Evolutionary conservation across 2,888 invertebrate genomes (phyloP), one percentile per base, ranked within the genome.

Genomic region (Sipha maydis): DNA sequence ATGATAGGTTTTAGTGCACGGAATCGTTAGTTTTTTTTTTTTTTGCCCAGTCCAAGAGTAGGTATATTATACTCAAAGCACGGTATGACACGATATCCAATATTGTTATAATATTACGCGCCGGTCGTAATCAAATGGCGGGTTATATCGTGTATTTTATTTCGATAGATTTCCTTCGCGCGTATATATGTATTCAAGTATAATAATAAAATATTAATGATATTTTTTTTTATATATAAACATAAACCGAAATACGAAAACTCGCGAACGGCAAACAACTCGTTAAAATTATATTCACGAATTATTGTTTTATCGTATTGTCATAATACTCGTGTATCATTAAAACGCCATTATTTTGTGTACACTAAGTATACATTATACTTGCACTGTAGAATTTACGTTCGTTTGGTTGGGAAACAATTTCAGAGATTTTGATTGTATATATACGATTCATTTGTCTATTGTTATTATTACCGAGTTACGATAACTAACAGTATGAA

Each of bases 1-100:
- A 88, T 88, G 61, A 88, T 88, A 80, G 86, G 86, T 80, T 88
- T 88, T 88, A 88, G 79, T 41, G 73, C 86, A 88, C 86, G 80
- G 73, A 88, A 88, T 80, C 73, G 86, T 80, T 88, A 80, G 75
- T 41, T 77, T 85, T 75, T 61, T 41, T 61, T 61, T 41, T 61
- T 75, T 38, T 61, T 11, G 31, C 14, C 19, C 71, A 73, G 71
- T n/a, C 83, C 48, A 71, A 83, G 83, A 83, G 83, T 73, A 54
- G 21, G 21, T 31, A 75, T 19, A 38, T 8, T 75, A n/a, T 41
- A 31, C 85, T 77, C 77, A 67, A 77, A 85, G 84, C 84, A 85
- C 85, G 77, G 77, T 85, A 85, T 17, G 85, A 77, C 85, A 85
- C 85, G 85, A 85, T 67, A 85, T 77, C 85, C 85, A 85, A 85